phyloP scores from a whole-genome alignment of 2,797 vertebrate genomes.

The Coilia nasus region DNA sequence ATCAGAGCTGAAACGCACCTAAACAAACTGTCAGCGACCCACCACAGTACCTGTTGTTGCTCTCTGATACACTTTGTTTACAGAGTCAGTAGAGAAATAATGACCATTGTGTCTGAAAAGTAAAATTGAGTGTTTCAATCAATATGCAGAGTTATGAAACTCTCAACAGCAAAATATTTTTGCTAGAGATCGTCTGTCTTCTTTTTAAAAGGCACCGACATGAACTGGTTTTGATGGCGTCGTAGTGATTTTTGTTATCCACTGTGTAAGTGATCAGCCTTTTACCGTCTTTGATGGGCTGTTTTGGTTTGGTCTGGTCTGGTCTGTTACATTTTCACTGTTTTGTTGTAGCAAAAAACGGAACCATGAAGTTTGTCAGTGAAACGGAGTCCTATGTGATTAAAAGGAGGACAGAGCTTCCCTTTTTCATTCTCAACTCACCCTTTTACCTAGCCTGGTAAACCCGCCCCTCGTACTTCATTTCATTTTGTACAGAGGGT shows the following conservation, averaged over 20 bases:
- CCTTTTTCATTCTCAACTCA: background rate
- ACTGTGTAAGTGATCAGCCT: background rate
- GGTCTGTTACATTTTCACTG: background rate
- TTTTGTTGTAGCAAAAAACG: background rate
- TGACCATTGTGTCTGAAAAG: background rate
- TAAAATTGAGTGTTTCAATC: background rate
- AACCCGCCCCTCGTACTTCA: too few relatives aligned
- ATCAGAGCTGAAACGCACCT: background rate
- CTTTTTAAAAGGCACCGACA: background rate
- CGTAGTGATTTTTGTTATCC: background rate
- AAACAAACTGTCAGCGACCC: background rate
- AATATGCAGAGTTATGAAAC: background rate
- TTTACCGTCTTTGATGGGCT: background rate
- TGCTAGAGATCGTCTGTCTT: background rate
- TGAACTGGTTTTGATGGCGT: background rate
- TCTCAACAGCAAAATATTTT: background rate
- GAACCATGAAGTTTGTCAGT: background rate
- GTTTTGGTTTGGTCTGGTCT: background rate
- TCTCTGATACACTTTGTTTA: background rate
- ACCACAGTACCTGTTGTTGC: background rate
- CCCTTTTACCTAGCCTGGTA: too few relatives aligned
- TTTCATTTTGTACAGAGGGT: too few relatives aligned
- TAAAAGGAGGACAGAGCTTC: too few relatives aligned
- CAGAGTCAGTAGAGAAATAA: background rate
- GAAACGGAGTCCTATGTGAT: background rate